Evolutionary conservation across 2,113 vertebrate genomes (phyloP), one percentile per base, ranked within the genome.

Genomic region (Chlamydotis undulata): DNA sequence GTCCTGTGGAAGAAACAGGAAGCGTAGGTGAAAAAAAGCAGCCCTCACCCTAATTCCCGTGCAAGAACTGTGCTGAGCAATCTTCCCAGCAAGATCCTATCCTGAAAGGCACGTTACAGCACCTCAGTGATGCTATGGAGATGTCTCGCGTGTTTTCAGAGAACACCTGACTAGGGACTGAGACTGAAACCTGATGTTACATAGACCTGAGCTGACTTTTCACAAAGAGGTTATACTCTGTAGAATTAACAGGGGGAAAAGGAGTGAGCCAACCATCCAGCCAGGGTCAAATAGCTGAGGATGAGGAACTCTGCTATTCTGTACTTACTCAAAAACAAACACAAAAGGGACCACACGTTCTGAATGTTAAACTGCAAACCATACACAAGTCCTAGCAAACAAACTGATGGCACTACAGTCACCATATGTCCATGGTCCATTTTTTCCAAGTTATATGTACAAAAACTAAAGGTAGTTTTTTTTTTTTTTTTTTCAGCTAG

Each of bases 1-100:
- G 83, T 99, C 99, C 99, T 99, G 82, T 2, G 28, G 31, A 84
- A 95, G 64, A 64, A 95, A 83, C 14, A 91, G 14, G 53, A 57
- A 90, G 23, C 24, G 33, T 4, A 67, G 24, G 41, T 85, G 56
- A 70, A 68, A 63, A 43, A 47, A 63, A 65, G 14, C 23, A 83
- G 28, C 10, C 35, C 50, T 77, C 29, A n/a, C 33, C 60, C 7
- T 26, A 47, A 57, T 14, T 49, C 80, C 64, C 29, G 29, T 2
- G 14, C 45, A 61, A 37, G 35, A 71, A 49, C 2, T 29, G 22
- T 13, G 35, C 45, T 70, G 24, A 67, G 49, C 29, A 15, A 80
- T 37, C 41, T 60, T 31, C 50, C 50, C 41, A 74, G 64, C n/a
- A 33, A 19, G 24, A 35, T 21, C 14, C 43, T 63, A 13, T 41